Base-by-base conservation (phyloP, 2,797 vertebrate species). In the Pseudochromis fuscus region DNA sequence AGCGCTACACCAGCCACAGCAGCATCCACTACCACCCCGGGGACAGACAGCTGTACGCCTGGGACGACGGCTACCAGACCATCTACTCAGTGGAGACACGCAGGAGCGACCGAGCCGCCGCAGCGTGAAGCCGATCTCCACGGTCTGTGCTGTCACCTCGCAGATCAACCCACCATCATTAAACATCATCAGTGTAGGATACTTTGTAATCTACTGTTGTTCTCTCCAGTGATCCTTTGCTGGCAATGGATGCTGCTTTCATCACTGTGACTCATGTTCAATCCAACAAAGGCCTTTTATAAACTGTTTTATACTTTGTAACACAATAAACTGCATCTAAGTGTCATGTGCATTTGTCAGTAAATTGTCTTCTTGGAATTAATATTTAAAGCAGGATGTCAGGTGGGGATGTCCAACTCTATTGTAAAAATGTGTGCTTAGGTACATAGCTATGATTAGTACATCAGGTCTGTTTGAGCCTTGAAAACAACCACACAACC, bases 11-110 rank as follows among this genome's bases (percentile, higher is more conserved):
- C 30, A 94, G 94, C 81, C 97, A 98, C 72, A 95, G 95, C 52
- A 90, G 94, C 77, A 82, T 99, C 71, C 94, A 96, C 57, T 98
- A 98, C 89, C 95, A 97, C 50, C 95, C 95, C 0, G 93, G 92
- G 79, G 97, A 98, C 55, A 94, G 93, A 70, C 94, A 95, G 51
- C 94, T 99, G 33, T 97, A 97, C 4, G 95, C 96, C 37, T 99
- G 97, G 98, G 96, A 97, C 38, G 96, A 98, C 40, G 96, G 96
- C 38, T 97, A 95, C 90, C 97, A 98, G 92, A 96, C 96, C 3
- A 84, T 97, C 84, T 98, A 99, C 83, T 96, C 94, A 79, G 91
- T 98, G 83, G 94, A 95, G 74, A 94, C 91, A 1, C 88, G 75
- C 51, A 85, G 55, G 45, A 94, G 91, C 73, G 56, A 75, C n/a